phyloP scores from a whole-genome alignment of 2,797 vertebrate genomes.

The Tapera naevia region DNA sequence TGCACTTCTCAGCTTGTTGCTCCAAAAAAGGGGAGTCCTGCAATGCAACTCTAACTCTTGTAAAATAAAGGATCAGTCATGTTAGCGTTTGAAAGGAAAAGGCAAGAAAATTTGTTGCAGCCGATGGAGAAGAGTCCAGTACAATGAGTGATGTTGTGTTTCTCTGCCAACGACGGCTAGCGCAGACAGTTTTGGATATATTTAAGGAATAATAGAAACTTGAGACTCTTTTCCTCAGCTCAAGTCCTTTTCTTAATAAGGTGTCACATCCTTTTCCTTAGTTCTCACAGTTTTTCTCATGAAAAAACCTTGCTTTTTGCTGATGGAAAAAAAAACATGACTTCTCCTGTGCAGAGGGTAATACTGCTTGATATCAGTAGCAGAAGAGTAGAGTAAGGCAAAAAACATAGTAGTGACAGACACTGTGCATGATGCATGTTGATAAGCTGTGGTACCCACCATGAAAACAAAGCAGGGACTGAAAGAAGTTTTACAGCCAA shows the following conservation, averaged over 20 bases:
- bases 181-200: neutral
- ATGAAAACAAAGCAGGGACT: neutral
- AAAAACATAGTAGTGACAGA: neutral
- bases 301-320: neutral
- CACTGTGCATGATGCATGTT: neutral
- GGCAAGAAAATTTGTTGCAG: conserved; percentile 39
- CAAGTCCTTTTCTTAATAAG: neutral
- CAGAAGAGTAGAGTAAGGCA: neutral
- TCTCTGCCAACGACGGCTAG: neutral
- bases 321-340: neutral
- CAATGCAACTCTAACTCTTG: neutral
- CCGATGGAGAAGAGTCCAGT: neutral
- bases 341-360: neutral
- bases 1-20: neutral
- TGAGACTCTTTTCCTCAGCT: neutral
- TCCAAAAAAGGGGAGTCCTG: neutral
- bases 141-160: neutral
- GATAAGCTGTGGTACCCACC: neutral
- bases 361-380: neutral
- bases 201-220: conserved; percentile 17
- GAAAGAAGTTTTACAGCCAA: conserved; percentile 30
- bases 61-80: neutral
- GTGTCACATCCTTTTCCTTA: neutral
- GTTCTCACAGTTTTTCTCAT: neutral
- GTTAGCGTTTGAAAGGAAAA: conserved; percentile 3